Base-by-base conservation (phyloP, 2,797 vertebrate species). In the Poecilia gillii region DNA sequence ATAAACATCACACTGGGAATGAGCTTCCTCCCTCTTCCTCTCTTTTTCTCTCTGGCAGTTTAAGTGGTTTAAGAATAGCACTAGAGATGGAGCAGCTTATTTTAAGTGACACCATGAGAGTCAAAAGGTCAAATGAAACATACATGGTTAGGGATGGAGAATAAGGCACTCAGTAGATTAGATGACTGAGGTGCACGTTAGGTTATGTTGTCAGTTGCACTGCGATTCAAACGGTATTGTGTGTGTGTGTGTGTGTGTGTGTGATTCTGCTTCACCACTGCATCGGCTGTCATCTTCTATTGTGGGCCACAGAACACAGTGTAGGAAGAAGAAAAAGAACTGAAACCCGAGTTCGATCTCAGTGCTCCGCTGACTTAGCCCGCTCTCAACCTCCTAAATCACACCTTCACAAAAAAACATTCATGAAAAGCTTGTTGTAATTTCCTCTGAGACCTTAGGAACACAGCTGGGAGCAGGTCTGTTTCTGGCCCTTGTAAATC, bases 1-100 rank as follows among this genome's bases (percentile, higher is more conserved):
- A 94, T 95, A 93, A 93, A 92, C 92, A 94, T 94, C 92, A 88
- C 85, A 88, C 82, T 85, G 93, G 82, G 91, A 92, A 91, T 82
- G 80, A 89, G 87, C 91, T 91, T 88, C 85, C 86, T 75, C 90
- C 53, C 81, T 83, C 82, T 74, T 74, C 73, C 73, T 16, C 80
- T 68, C 80, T 82, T 81, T 77, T 80, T 75, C 53, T 72, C 82
- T 77, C 86, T 81, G 85, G 83, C 87, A 74, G 80, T 86, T 84
- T 82, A 90, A 91, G 92, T 90, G 87, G 88, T 93, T 93, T 91
- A 93, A 92, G 94, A 92, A 93, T 92, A 94, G 90, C 89, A 64
- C 81, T 66, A 53, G 84, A 84, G 86, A 91, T 82, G 87, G 84
- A 87, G 88, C 82, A 82, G 87, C 87, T 93, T 92, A 93, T 91